Conservation (phyloP, 2,797 vertebrate species). For the Mormyrus hasselquistii region DNA sequence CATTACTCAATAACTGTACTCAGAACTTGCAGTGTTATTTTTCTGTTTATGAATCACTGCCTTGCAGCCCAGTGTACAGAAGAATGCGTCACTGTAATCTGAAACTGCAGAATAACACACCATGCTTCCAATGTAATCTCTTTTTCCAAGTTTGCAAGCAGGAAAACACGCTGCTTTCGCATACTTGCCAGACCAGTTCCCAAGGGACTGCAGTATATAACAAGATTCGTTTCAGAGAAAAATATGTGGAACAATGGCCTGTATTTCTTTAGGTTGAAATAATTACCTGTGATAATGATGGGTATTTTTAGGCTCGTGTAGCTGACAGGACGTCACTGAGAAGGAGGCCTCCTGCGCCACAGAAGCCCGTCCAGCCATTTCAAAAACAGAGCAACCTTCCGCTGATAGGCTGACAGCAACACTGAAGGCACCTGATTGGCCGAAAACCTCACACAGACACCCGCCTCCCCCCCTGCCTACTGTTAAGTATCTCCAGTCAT, state of each 20-base stretch:
- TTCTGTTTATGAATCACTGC: neutral
- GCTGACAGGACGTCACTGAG: neutral
- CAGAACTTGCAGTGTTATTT: neutral
- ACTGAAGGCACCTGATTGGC: neutral
- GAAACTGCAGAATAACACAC: neutral
- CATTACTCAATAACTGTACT: neutral
- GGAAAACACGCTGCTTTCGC: neutral
- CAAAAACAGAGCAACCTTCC: neutral
- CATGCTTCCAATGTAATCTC: neutral
- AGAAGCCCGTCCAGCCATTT: neutral
- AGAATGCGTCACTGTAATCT: neutral
- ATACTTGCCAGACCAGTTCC: neutral
- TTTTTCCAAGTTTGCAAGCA: neutral
- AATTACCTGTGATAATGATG: neutral
- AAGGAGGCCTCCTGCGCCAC: no score
- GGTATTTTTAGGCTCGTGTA: neutral
- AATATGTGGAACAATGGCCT: neutral
- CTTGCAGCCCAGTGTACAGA: neutral
- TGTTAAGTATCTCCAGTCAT: neutral
- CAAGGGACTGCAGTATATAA: neutral
- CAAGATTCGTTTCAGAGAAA: neutral
- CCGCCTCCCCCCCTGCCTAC: neutral
- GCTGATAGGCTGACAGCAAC: neutral
- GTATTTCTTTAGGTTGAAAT: conserved; percentile 4
- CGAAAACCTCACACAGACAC: neutral